These are phyloP conservation scores for Caenorhabditis inopinata DNA, from an alignment of 1,140 invertebrate genomes.

Conservation along the genomic window DNA sequence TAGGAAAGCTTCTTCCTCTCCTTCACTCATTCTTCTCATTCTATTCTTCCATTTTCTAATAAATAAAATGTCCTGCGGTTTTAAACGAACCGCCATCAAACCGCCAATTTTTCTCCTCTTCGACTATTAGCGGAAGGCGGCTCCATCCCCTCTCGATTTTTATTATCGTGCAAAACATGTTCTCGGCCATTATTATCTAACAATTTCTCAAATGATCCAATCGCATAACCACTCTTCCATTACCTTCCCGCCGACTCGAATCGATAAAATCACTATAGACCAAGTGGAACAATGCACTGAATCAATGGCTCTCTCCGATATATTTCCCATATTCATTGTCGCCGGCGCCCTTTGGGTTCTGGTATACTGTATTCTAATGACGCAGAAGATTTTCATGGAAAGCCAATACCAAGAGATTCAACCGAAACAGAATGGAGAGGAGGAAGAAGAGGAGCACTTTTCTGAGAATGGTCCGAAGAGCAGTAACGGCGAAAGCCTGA, in stretches of 20 bases:
- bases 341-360: not conserved
- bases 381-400: constrained; percentile 16
- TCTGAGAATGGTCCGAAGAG: not conserved
- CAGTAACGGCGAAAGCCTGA: not conserved
- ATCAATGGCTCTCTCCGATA: not conserved
- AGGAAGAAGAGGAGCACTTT: not conserved
- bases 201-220: not conserved
- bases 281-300: not conserved
- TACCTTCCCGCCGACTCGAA: not conserved
- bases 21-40: not conserved
- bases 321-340: constrained; percentile 1
- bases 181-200: not conserved
- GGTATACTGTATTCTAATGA: constrained; percentile 19
- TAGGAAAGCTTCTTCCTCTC: too few species aligned
- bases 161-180: constrained; percentile 15
- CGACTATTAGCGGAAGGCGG: not conserved
- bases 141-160: not conserved
- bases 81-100: constrained; percentile 22
- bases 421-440: not conserved
- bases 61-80: constrained; percentile 31
- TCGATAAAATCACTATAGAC: not conserved
- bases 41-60: not conserved
- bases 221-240: not conserved
- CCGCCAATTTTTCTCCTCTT: constrained; percentile 2
- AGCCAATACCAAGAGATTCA: constrained; percentile 5